Base-by-base conservation (phyloP, 1,140 invertebrate species). In the Reticulitermes speratus region DNA sequence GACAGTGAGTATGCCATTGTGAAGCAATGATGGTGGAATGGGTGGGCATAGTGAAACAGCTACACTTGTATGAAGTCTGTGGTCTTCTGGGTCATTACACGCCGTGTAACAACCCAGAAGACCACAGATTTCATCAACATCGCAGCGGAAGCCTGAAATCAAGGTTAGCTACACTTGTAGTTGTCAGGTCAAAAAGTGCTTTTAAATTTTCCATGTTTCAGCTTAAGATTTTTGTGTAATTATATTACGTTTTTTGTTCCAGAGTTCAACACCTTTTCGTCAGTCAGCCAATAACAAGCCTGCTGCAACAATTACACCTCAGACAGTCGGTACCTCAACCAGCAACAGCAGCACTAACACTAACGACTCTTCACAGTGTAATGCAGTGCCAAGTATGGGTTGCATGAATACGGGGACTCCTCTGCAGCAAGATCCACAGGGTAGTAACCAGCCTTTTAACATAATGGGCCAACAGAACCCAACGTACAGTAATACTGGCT, bases 301-400 rank as follows among this genome's bases (percentile, higher is more conserved):
- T 11, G 94, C 94, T 7, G 94, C 94, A 25, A 95, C 94, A 44
- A 93, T 95, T 55, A 94, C 93, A 59, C 94, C 94, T 3, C 94
- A 94, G 87, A 92, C 92, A n/a, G 90, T 89, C 16, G 21, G 23
- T 69, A 48, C 30, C n/a, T n/a, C 83, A 32, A 32, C 21, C 12
- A n/a, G 83, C 11, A 52, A 52, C 44, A 52, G 45, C 52, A 32
- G 83, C 30, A 84, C 30, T 19, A 52, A 30, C 23, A 30, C 59
- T 32, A 85, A 23, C 30, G n/a, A 11, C n/a, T n/a, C 25, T 75
- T 65, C 85, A 38, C 59, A 44, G 12, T 75, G 65, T 16, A 25
- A 25, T 30, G 14, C 65, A 30, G 65, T 75, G 25, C 45, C 45
- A 14, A 48, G 23, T 44, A 85, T 85, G 85, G n/a, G 25, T 25